Conservation (phyloP, 2,888 invertebrate species). For the Phyllotreta striolata region DNA sequence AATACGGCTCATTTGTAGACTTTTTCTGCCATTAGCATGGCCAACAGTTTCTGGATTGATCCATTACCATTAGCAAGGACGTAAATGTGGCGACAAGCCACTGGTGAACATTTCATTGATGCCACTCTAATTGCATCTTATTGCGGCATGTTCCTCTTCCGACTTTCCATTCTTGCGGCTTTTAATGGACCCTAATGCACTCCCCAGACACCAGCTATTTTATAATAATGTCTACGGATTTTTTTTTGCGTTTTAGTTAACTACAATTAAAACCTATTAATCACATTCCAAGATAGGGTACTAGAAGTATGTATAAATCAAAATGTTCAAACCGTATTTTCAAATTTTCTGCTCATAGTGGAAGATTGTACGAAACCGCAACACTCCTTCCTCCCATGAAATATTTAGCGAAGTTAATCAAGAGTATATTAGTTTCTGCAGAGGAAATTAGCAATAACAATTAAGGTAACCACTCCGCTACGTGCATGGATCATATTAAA, state of each 20-base stretch:
- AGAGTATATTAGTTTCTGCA: constrained; percentile 40
- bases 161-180: constrained; percentile 42
- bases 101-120: constrained; percentile 47
- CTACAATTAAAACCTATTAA: no score
- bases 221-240: constrained; percentile 10
- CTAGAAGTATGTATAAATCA: neutral
- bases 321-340: neutral
- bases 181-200: constrained; percentile 46
- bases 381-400: constrained; percentile 35
- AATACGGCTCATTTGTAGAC: constrained; percentile 27
- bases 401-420: constrained; percentile 47
- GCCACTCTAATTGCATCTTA: constrained; percentile 48
- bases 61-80: constrained; percentile 50
- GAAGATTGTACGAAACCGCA: constrained; percentile 15
- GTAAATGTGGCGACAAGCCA: constrained; percentile 31
- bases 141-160: constrained; percentile 36
- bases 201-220: constrained; percentile 29
- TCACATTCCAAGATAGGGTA: no score
- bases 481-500: constrained; percentile 60
- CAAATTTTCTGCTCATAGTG: constrained; percentile 4
- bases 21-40: constrained; percentile 39
- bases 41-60: constrained; percentile 48
- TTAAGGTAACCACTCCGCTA: constrained; percentile 54
- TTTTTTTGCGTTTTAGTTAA: no score
- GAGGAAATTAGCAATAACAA: constrained; percentile 61